Evolutionary conservation across 1,140 invertebrate species (phyloP), one percentile per base, ranked within the genome.

Genomic region (Leptopilina clavipes): DNA sequence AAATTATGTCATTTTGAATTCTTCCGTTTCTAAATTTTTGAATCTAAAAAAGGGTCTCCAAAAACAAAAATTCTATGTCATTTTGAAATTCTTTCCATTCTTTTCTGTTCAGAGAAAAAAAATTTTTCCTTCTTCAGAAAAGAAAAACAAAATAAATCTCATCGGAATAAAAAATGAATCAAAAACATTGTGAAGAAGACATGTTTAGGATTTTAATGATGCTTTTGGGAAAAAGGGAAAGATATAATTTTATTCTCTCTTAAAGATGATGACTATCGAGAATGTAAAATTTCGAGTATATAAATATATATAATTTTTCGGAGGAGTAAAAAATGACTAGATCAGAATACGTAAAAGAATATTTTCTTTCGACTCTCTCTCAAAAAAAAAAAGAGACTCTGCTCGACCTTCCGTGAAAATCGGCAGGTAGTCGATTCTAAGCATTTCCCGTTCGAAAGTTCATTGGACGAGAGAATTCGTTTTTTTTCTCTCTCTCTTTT

Each of bases 361-460:
- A 59, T 59, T 65, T 65, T 65, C 25, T 31, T 65, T 31, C 1
- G n/a, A 7, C 1, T 7, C n/a, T 31, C 37, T 40, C n/a, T n/a
- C n/a, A n/a, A n/a, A 40, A 9, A 40, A 9, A 40, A 9, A 40
- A 7, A 17, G n/a, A 65, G 22, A 65, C 22, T 59, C 71, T 22
- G 45, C 11, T 43, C 18, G 70, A n/a, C 17, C 43, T 79, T 77
- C 77, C 74, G 70, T 76, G 74, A 74, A 79, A 82, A 79, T 80
- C 78, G 79, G 76, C 80, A 81, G 76, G 77, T 82, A 78, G 79
- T 71, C 77, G 14, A 72, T 82, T 82, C 74, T 71, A 77, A 74
- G 76, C 75, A 77, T 81, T 79, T 84, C 80, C 77, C 70, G 72
- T 37, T 59, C 54, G 74, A 70, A 75, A 56, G 76, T 74, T 72